Base-by-base conservation (phyloP, 2,888 invertebrate species). In the Syrphus vitripennis region DNA sequence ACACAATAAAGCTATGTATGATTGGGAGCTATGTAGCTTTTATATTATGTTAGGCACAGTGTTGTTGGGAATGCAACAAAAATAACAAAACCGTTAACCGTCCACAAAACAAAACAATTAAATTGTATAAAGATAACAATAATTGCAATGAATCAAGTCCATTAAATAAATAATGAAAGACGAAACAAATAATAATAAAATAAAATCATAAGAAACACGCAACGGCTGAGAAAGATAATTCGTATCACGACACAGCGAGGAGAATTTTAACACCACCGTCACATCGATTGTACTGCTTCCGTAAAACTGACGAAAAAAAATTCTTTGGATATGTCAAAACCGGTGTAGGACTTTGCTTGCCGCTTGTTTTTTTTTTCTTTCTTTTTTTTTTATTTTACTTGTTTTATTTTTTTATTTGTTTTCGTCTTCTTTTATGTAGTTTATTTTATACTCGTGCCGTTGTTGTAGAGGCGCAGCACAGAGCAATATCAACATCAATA, bases 101-200 rank as follows among this genome's bases (percentile, higher is more conserved):
- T 16, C 6, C 40, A 21, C n/a, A 9, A 40, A 65, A 57, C 59
- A 79, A 24, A 31, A 69, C 80, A 87, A 89, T 87, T 88, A 88
- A 89, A 88, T 90, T 88, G 87, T 88, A 88, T 88, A 89, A 87
- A n/a, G n/a, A n/a, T n/a, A n/a, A n/a, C n/a, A n/a, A 88, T 90
- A 90, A 90, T 90, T 90, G 87, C 90, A 90, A 88, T 88, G 88
- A 90, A 89, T 88, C 88, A 90, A 89, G 89, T 88, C 90, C 90
- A 90, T 89, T 89, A 89, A 90, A 42, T 10, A 42, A 48, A 45
- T 50, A 48, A 70, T 45, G 19, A 74, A n/a, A 21, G 78, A 65
- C 55, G 40, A 69, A 19, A 37, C n/a, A 29, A 75, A 67, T 37
- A 16, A 37, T 26, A 40, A 21, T 53, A 67, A 76, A 78, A 89